These are phyloP conservation scores for Cephus pulcher DNA, from an alignment of 2,888 invertebrate genomes.

Conservation along the genomic window DNA sequence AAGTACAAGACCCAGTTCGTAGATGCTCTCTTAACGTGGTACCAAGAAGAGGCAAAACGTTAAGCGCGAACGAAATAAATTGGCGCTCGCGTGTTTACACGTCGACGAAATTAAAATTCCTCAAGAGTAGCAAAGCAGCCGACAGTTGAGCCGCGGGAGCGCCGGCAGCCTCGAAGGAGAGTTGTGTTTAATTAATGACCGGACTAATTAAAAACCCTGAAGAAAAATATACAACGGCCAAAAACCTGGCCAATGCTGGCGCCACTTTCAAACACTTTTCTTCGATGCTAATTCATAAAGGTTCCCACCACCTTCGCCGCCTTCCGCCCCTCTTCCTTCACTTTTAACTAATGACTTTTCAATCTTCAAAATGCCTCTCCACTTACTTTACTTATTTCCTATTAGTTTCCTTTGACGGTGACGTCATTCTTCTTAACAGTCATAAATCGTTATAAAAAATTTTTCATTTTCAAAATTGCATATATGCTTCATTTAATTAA, in stretches of 20 bases:
- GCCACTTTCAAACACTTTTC: slow-evolving; percentile 31
- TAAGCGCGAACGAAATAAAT: slow-evolving; percentile 51
- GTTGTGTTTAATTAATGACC: slow-evolving; percentile 55
- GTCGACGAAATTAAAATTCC: slow-evolving; percentile 55
- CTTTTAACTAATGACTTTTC: no score
- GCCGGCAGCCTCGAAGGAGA: slow-evolving; percentile 33
- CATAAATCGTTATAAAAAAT: no score
- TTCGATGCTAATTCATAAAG: slow-evolving; percentile 38
- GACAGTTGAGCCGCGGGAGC: slow-evolving; percentile 22
- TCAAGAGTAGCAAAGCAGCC: slow-evolving; percentile 45
- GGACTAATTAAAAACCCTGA: slow-evolving; percentile 52
- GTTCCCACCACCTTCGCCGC: neutral
- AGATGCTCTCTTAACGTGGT: no score
- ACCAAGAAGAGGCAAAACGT: slow-evolving; percentile 29
- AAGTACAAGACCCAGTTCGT: neutral
- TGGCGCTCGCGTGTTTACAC: slow-evolving; percentile 55
- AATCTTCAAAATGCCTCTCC: no score
- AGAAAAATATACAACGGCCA: slow-evolving; percentile 40
- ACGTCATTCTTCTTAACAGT: no score
- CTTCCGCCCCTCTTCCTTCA: no score
- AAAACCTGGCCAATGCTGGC: neutral
- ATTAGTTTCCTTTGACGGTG: no score
- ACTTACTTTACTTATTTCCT: no score
- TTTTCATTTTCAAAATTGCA: no score
- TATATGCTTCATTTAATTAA: no score